phyloP scores from a whole-genome alignment of 2,113 vertebrate species.

The Cheilinus undulatus region DNA sequence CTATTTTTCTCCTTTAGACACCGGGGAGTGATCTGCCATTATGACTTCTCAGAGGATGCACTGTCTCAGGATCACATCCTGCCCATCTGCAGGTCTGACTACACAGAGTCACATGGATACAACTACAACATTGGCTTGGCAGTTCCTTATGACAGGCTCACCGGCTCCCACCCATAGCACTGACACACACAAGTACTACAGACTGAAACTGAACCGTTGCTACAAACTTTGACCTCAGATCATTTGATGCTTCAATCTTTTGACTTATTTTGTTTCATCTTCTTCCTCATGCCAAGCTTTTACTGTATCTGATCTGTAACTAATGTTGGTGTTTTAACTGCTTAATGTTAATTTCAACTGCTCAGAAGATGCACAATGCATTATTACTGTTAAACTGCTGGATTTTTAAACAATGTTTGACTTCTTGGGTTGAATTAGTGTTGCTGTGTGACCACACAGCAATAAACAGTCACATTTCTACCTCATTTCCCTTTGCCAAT shows the following conservation, averaged over 20 bases:
- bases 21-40: slow-evolving; percentile 89
- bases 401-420: background rate
- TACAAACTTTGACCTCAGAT: background rate
- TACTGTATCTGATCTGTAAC: background rate
- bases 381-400: background rate
- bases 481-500: background rate
- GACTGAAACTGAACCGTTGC: background rate
- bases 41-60: slow-evolving; percentile 90
- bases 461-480: slow-evolving; percentile 30
- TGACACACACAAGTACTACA: slow-evolving; percentile 34
- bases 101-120: slow-evolving; percentile 80
- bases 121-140: slow-evolving; percentile 92
- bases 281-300: background rate
- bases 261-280: slow-evolving; percentile 5
- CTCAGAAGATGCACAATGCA: background rate
- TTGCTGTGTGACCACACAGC: background rate
- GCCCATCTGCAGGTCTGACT: slow-evolving; percentile 91
- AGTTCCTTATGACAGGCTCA: slow-evolving; percentile 85
- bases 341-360: background rate
- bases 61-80: slow-evolving; percentile 85
- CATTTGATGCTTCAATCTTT: slow-evolving; percentile 29
- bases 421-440: background rate
- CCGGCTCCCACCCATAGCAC: slow-evolving; percentile 43
- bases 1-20: slow-evolving; percentile 80
- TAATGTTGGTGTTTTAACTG: background rate